Conservation (phyloP, 1,140 invertebrate genomes). For the Hyposmocoma kahamanoa region DNA sequence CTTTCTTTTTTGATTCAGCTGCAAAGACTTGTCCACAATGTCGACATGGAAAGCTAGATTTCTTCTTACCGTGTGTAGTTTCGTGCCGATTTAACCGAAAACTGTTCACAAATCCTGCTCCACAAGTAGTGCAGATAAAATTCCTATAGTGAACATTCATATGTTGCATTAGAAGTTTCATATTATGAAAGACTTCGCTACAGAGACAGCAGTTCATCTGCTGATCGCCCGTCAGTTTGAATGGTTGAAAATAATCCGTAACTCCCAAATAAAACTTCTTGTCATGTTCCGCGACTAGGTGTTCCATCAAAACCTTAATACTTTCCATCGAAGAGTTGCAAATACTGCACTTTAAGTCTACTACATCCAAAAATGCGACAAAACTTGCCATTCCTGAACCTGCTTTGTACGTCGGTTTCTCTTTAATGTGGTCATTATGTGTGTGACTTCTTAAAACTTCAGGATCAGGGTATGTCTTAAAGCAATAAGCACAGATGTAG, state of each 20-base stretch:
- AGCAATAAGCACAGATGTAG: constrained; percentile 60
- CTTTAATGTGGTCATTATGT: constrained; percentile 42
- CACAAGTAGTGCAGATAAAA: constrained; percentile 59
- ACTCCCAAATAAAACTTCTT: constrained; percentile 50
- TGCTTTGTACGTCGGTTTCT: constrained; percentile 53
- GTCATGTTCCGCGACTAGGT: constrained; percentile 47
- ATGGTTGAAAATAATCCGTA: constrained; percentile 60
- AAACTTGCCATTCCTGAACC: constrained; percentile 52
- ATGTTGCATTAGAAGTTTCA: constrained; percentile 62
- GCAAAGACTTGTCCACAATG: constrained; percentile 52
- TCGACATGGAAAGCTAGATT: constrained; percentile 44
- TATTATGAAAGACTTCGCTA: constrained; percentile 50
- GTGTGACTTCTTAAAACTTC: constrained; percentile 45
- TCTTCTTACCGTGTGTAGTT: constrained; percentile 54
- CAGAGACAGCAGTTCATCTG: constrained; percentile 57
- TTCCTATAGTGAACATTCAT: constrained; percentile 63
- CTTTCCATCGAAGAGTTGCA: constrained; percentile 40
- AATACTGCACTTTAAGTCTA: constrained; percentile 56
- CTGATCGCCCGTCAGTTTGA: constrained; percentile 49
- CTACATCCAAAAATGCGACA: constrained; percentile 54
- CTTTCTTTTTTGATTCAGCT: constrained; percentile 56
- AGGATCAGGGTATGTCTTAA: constrained; percentile 47
- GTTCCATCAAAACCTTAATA: constrained; percentile 40
- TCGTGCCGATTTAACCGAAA: constrained; percentile 55
- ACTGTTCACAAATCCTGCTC: constrained; percentile 58